Percentiles rank a stretch among this genome's conserved stretches.
Evolutionary conservation across 2,888 invertebrate genomes (phyloP).

Genomic region (Lordiphosa andalusiaca): DNA sequence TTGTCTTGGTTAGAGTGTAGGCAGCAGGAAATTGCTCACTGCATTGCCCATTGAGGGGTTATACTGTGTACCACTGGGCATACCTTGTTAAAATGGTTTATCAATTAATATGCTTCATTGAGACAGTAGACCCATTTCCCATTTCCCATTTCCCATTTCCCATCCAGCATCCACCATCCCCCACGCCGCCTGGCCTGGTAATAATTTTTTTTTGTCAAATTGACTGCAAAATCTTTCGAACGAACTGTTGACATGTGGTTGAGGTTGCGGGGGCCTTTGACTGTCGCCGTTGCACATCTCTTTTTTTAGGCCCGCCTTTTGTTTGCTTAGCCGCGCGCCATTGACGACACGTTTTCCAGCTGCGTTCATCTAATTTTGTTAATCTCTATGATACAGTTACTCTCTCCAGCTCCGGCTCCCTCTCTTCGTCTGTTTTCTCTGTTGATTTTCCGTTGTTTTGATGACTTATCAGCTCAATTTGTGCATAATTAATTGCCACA

Average conservation of each 20-base stretch:
- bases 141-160: no score
- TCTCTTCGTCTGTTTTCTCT: constrained; percentile 10
- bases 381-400: constrained; percentile 31
- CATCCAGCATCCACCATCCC: not conserved
- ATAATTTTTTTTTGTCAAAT: constrained; percentile 62
- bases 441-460: constrained; percentile 28
- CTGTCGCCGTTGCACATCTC: constrained; percentile 11
- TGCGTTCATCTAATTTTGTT: constrained; percentile 30
- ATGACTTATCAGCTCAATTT: constrained; percentile 34
- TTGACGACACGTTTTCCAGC: constrained; percentile 47
- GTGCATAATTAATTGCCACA: constrained; percentile 41
- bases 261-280: constrained; percentile 17
- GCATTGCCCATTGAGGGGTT: constrained; percentile 40
- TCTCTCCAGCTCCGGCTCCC: constrained; percentile 6
- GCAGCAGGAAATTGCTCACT: constrained; percentile 77
- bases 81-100: constrained; percentile 52
- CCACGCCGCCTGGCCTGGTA: constrained; percentile 41
- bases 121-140: constrained; percentile 8
- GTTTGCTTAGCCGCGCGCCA: constrained; percentile 63
- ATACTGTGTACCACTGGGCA: constrained; percentile 19
- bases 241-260: constrained; percentile 37
- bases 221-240: constrained; percentile 60
- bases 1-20: constrained; percentile 54
- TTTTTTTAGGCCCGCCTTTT: constrained; percentile 26
- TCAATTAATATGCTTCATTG: constrained; percentile 57